These are phyloP conservation scores for Idris sp. DNA, from an alignment of 1,140 invertebrate species.

Conservation along the genomic window DNA sequence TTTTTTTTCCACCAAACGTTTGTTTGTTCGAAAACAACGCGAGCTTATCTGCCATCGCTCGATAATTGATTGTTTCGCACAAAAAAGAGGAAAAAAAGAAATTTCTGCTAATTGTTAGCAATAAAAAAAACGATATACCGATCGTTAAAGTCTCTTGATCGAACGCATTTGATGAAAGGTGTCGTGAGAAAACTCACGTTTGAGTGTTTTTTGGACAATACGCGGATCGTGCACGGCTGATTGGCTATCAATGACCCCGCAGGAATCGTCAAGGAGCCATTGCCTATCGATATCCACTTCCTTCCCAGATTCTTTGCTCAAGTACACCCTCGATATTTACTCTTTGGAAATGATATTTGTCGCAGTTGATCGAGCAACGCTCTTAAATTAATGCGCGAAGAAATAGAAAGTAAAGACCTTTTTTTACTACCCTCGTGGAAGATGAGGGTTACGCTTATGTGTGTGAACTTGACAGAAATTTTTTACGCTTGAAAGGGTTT, in stretches of 20 bases:
- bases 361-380: conserved; percentile 22
- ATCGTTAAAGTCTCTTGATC: conserved; percentile 72
- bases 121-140: too few relatives aligned
- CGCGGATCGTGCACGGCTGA: conserved; percentile 71
- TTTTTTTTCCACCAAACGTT: conserved; percentile 38
- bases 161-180: conserved; percentile 62
- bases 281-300: conserved; percentile 70
- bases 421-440: too few relatives aligned
- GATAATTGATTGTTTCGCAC: conserved; percentile 21
- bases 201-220: conserved; percentile 70
- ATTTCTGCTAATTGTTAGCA: too few relatives aligned
- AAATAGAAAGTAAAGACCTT: too few relatives aligned
- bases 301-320: conserved; percentile 39
- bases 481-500: too few relatives aligned
- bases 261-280: conserved; percentile 54
- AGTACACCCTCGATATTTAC: conserved; percentile 67
- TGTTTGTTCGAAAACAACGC: conserved; percentile 31
- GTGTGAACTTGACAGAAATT: too few relatives aligned
- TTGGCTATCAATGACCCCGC: conserved; percentile 76
- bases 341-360: conserved; percentile 61
- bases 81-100: neutral
- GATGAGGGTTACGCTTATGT: too few relatives aligned
- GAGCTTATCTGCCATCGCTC: conserved; percentile 13
- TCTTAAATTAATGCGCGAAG: conserved; percentile 2
- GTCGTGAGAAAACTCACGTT: conserved; percentile 70